A percentile compares a stretch with the other conserved stretches of the same genome.
These are phyloP conservation scores for Pteria penguin DNA, from an alignment of 2,888 invertebrate species.

Conservation along the genomic window DNA sequence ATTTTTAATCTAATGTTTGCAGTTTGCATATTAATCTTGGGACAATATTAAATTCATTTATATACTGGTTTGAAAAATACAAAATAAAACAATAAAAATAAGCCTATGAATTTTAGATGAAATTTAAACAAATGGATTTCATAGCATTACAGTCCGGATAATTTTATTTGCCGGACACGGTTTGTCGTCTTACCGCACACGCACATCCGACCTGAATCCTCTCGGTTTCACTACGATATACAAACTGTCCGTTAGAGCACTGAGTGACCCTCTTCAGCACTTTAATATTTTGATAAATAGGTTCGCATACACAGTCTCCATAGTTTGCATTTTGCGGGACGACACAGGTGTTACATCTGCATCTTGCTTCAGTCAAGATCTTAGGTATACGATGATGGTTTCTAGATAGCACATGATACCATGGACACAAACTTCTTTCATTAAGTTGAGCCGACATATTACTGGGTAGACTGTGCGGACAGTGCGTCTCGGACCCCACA, in stretches of 20 bases:
- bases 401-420: neutral
- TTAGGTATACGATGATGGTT: neutral
- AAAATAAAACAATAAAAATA: too few relatives aligned
- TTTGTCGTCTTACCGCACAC: constrained; percentile 3
- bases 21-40: too few relatives aligned
- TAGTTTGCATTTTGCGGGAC: neutral
- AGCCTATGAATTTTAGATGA: too few relatives aligned
- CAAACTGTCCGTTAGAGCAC: constrained; percentile 4
- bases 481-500: neutral
- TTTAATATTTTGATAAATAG: neutral
- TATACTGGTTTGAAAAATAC: too few relatives aligned
- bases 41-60: too few relatives aligned
- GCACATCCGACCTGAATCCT: constrained; percentile 7
- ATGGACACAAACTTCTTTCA: neutral
- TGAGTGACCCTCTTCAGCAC: neutral
- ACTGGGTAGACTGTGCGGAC: neutral
- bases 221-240: neutral
- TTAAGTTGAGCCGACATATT: neutral
- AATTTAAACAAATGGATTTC: too few relatives aligned
- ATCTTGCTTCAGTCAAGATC: neutral
- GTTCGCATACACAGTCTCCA: neutral
- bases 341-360: neutral
- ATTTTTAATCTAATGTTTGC: too few relatives aligned
- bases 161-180: neutral
- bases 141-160: too few relatives aligned